phyloP scores from a whole-genome alignment of 2,797 vertebrate species.

The Spondyliosoma cantharus region DNA sequence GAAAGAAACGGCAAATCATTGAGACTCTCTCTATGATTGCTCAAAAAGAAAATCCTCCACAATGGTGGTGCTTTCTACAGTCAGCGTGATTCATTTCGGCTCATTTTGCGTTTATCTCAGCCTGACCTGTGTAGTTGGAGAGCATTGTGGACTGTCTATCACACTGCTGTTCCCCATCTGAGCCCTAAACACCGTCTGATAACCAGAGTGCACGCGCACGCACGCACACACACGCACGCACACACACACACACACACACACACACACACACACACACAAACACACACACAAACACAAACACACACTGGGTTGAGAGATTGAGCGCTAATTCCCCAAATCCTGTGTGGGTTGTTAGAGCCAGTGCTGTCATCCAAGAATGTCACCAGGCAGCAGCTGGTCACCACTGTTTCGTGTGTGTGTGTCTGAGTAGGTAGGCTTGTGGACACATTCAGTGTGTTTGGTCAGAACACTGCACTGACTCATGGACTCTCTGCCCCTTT shows the following conservation, averaged over 20 bases:
- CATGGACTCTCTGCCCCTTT: slow-evolving; percentile 24
- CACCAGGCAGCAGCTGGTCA: slow-evolving; percentile 72
- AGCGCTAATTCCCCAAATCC: slow-evolving; percentile 71
- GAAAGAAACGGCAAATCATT: too few relatives aligned
- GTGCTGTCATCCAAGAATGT: slow-evolving; percentile 72
- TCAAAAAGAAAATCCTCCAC: too few relatives aligned
- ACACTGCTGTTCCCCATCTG: slow-evolving; percentile 59
- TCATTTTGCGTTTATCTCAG: slow-evolving; percentile 30
- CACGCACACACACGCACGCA: slow-evolving; percentile 6
- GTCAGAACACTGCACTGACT: slow-evolving; percentile 45
- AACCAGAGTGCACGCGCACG: slow-evolving; percentile 27
- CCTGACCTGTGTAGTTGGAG: slow-evolving; percentile 58
- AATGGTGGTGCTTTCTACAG: too few relatives aligned
- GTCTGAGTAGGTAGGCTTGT: slow-evolving; percentile 11
- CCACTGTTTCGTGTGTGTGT: slow-evolving; percentile 31
- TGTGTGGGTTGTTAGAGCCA: slow-evolving; percentile 70
- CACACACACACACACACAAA: slow-evolving; percentile 33
- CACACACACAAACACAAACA: slow-evolving; percentile 24
- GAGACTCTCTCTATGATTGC: too few relatives aligned
- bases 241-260: slow-evolving; percentile 4
- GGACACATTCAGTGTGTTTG: slow-evolving; percentile 22
- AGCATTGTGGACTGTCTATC: slow-evolving; percentile 47
- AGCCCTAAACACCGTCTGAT: slow-evolving; percentile 60
- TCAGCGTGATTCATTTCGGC: slow-evolving; percentile 25
- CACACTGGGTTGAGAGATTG: slow-evolving; percentile 47